Base-by-base conservation (phyloP, 2,113 vertebrate species). In the Seriola quinqueradiata region DNA sequence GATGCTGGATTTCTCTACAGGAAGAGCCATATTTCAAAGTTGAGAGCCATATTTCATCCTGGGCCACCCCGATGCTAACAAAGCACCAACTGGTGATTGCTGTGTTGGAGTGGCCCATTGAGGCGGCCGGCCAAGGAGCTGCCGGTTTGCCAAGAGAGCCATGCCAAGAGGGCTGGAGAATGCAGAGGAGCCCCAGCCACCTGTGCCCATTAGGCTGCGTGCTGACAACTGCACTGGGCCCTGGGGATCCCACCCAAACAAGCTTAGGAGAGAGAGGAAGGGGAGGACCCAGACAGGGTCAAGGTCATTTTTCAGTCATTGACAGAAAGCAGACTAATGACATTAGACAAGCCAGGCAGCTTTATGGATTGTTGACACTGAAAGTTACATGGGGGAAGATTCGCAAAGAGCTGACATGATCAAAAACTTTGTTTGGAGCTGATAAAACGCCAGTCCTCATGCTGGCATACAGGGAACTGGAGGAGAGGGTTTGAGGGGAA, bases 191-290 rank as follows among this genome's bases (percentile, higher is more conserved):
- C 83, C 82, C 79, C 76, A 79, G 73, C 87, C 94, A 95, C 92
- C 92, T 93, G 93, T 91, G 89, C 77, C 85, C 87, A 92, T 94
- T 92, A 87, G 87, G 83, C 82, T 70, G 61, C n/a, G 81, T 72
- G 87, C 85, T 91, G 92, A 95, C 91, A 94, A 93, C 77, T 84
- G 90, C 85, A 84, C 73, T 55, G 69, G 80, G 68, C 89, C 81
- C 81, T 19, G 73, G 83, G 87, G 85, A 92, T 84, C 76, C 82
- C 59, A 89, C 81, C 86, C 72, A 83, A 88, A 89, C 79, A 92
- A 87, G 75, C 84, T 1, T 25, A 84, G 75, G 58, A 83, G 32
- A 63, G 61, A 63, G 70, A 71, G 78, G 78, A 77, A 84, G 61
- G 63, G 71, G 68, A 79, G 67, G 66, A 67, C 63, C 63, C 70